Percentiles rank a stretch among this genome's conserved stretches.
phyloP scores from a whole-genome alignment of 2,888 invertebrate genomes.

The Cacoxenus indagator region DNA sequence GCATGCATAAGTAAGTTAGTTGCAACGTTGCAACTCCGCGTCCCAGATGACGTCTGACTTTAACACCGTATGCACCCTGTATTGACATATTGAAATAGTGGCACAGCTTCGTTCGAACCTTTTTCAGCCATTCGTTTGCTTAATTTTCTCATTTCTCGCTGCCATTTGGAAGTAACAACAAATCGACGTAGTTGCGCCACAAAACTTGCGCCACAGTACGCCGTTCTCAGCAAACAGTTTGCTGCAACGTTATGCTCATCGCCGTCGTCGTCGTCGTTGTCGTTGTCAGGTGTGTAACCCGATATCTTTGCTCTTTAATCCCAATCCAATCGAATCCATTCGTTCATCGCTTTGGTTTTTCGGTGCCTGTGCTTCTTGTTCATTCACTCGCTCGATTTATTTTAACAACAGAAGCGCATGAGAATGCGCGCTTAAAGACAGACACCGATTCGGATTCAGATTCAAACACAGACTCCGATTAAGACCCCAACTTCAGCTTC shows the following conservation, averaged over 20 bases:
- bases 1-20: not conserved
- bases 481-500: too few species aligned
- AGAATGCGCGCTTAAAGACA: conserved; percentile 20
- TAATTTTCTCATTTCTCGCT: conserved; percentile 23
- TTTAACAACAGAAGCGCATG: conserved; percentile 25
- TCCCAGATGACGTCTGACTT: conserved; percentile 45
- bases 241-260: conserved; percentile 29
- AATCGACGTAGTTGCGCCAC: conserved; percentile 11
- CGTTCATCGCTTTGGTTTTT: conserved; percentile 51
- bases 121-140: conserved; percentile 4
- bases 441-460: not conserved
- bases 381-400: conserved; percentile 22
- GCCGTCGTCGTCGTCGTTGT: conserved; percentile 13
- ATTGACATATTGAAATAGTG: not conserved
- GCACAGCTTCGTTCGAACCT: not conserved
- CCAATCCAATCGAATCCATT: conserved; percentile 57
- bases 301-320: conserved; percentile 68
- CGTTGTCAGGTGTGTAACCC: conserved; percentile 68
- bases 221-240: not conserved
- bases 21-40: not conserved
- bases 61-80: conserved; percentile 31
- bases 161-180: conserved; percentile 25
- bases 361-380: conserved; percentile 62
- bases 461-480: not conserved
- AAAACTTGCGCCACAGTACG: conserved; percentile 23